phyloP scores from a whole-genome alignment of 2,797 vertebrate species.

The Furcifer pardalis region DNA sequence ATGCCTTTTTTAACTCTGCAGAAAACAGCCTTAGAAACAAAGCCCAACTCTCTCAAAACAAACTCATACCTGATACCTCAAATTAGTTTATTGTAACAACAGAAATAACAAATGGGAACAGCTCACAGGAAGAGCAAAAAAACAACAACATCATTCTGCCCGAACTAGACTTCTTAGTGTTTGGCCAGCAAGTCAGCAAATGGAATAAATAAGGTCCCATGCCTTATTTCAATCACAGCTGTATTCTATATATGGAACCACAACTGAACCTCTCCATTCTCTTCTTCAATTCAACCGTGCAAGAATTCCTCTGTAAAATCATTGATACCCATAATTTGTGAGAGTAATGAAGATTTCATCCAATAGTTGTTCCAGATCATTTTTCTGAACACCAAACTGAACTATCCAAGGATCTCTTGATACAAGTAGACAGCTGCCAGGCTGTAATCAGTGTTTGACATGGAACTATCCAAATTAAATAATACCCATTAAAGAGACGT shows the following conservation, averaged over 20 bases:
- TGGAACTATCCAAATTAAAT: not conserved
- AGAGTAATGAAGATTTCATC: too few relatives aligned
- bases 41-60: not conserved
- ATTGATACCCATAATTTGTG: too few relatives aligned
- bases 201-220: not conserved
- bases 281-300: not conserved
- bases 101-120: not conserved
- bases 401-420: not conserved
- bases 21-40: not conserved
- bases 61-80: not conserved
- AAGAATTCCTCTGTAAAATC: not conserved
- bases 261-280: not conserved
- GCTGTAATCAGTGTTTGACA: not conserved
- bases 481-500: not conserved
- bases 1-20: too few relatives aligned
- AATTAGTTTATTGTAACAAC: not conserved
- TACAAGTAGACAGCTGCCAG: not conserved
- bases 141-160: too few relatives aligned
- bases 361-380: not conserved
- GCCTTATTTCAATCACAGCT: not conserved
- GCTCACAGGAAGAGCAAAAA: not conserved
- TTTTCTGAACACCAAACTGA: not conserved
- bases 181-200: not conserved
- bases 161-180: not conserved
- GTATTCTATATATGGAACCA: not conserved